Evolutionary conservation across 2,888 invertebrate genomes (phyloP).

Genomic region (Ormyrus labotus): DNA sequence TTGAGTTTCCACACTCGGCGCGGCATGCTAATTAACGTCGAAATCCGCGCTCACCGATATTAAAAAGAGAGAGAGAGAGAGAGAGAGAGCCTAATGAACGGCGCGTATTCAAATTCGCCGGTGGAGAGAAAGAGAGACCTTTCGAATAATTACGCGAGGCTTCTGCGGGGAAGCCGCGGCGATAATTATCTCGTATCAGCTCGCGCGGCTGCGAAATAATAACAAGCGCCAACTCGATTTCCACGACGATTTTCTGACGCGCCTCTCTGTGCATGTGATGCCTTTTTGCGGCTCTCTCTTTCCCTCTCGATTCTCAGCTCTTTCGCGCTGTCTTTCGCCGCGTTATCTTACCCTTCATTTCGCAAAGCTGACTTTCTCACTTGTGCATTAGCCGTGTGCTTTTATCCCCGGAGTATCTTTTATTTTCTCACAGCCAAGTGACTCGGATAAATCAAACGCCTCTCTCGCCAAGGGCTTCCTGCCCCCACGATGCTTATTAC

Average conservation of each 20-base stretch:
- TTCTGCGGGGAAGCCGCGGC: background rate
- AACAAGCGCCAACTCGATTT: conserved; percentile 51
- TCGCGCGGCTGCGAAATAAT: conserved; percentile 39
- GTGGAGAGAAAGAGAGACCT: conserved; percentile 9
- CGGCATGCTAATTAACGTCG: conserved; percentile 53
- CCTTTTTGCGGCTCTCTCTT: conserved; percentile 30
- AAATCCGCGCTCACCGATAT: conserved; percentile 45
- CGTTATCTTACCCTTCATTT: conserved; percentile 26
- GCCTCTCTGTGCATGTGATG: conserved; percentile 28
- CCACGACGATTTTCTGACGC: conserved; percentile 52
- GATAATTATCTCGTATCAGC: conserved; percentile 48
- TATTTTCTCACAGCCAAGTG: conserved; percentile 42
- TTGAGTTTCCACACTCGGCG: conserved; percentile 47
- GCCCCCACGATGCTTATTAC: no score
- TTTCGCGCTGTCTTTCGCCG: conserved; percentile 21
- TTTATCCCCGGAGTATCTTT: conserved; percentile 47
- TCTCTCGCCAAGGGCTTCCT: background rate
- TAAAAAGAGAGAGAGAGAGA: conserved; percentile 12
- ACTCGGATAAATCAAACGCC: conserved; percentile 19
- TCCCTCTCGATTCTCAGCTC: conserved; percentile 3
- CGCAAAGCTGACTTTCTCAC: conserved; percentile 10
- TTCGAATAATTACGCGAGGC: conserved; percentile 47
- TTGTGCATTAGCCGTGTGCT: background rate
- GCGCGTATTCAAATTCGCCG: conserved; percentile 50
- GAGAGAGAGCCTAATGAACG: conserved; percentile 37